phyloP scores from a whole-genome alignment of 2,888 invertebrate species.

The Athrips mouffetella region DNA sequence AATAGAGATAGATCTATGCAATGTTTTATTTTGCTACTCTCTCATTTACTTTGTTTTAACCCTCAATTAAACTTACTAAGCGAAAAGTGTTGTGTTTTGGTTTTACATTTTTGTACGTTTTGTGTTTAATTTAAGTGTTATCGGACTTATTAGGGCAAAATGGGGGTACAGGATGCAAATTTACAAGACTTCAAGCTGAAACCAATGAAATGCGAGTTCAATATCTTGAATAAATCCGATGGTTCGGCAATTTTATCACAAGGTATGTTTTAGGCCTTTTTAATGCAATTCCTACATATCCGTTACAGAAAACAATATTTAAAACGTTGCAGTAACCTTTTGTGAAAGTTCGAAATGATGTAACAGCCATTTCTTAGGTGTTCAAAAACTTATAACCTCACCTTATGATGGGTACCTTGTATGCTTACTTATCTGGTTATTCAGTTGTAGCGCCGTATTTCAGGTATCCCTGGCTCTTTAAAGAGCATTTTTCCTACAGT shows the following conservation, averaged over 20 bases:
- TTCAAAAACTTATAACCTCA: too few relatives aligned
- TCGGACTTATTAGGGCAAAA: constrained; percentile 25
- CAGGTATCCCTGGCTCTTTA: too few relatives aligned
- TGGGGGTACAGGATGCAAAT: constrained; percentile 41
- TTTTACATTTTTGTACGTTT: neutral
- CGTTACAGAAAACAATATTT: too few relatives aligned
- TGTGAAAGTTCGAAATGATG: too few relatives aligned
- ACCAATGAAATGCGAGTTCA: constrained; percentile 83
- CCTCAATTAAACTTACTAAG: neutral
- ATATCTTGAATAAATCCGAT: constrained; percentile 85
- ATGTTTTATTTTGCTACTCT: neutral
- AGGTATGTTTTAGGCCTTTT: constrained; percentile 79
- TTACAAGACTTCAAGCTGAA: constrained; percentile 54
- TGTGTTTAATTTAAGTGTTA: neutral
- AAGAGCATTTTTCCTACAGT: too few relatives aligned
- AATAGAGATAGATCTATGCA: constrained; percentile 4
- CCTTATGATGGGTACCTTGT: too few relatives aligned
- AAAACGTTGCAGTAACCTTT: too few relatives aligned
- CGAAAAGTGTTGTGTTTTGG: neutral
- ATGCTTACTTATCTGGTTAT: too few relatives aligned
- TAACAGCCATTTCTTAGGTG: too few relatives aligned
- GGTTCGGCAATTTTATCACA: constrained; percentile 88
- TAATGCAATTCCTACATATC: neutral
- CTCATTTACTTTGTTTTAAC: neutral
- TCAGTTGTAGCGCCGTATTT: too few relatives aligned